phyloP scores from a whole-genome alignment of 2,797 vertebrate genomes.

The Hippopotamyrus pictus region DNA sequence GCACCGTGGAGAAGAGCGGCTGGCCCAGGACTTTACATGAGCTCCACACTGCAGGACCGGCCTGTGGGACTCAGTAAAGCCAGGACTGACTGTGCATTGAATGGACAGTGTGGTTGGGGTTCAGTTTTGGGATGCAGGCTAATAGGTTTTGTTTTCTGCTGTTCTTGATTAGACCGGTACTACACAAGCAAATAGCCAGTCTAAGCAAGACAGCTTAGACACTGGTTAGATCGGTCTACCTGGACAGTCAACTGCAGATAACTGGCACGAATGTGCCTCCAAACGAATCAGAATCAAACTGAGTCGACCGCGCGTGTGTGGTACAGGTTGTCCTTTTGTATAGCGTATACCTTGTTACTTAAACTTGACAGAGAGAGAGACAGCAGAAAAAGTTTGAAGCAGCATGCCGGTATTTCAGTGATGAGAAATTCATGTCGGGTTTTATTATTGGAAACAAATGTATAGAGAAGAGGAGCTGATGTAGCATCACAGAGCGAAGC shows the following conservation, averaged over 20 bases:
- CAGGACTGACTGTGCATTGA: conserved; percentile 22
- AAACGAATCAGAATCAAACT: background rate
- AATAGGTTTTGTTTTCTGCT: conserved; percentile 47
- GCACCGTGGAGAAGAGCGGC: conserved; percentile 14
- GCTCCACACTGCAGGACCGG: background rate
- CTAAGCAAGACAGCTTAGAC: background rate
- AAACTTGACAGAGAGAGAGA: conserved; percentile 14
- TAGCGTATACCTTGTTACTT: conserved; percentile 40
- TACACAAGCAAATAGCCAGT: background rate
- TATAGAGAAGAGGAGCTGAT: background rate
- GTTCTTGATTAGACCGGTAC: conserved; percentile 21
- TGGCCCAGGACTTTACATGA: conserved; percentile 12
- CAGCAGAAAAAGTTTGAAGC: background rate
- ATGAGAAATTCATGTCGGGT: background rate
- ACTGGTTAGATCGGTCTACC: background rate
- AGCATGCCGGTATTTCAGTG: background rate
- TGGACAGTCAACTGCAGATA: background rate
- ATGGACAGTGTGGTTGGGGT: background rate
- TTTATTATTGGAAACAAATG: background rate
- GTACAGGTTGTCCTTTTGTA: conserved; percentile 10
- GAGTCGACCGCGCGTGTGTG: background rate
- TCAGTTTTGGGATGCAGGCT: background rate
- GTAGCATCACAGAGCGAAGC: background rate
- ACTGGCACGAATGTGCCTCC: background rate
- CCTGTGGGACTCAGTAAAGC: background rate